Percentiles rank a stretch among this genome's conserved stretches.
Conservation (phyloP, 1,140 invertebrate species). For the Drosophila sulfurigaster region DNA sequence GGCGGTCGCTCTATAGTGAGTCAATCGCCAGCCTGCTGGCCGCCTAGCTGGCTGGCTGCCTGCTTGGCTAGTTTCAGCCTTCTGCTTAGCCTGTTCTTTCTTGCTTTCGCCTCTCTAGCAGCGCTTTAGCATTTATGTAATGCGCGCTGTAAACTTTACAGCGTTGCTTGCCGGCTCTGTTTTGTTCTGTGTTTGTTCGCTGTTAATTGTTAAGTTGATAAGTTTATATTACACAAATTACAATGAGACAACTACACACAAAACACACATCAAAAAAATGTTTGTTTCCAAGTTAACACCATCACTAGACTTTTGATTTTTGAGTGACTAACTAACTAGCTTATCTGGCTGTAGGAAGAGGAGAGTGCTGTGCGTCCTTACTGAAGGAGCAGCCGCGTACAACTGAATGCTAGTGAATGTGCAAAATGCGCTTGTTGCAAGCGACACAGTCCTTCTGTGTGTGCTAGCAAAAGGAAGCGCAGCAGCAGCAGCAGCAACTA, state of each 20-base stretch:
- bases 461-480: slow-evolving; percentile 51
- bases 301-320: slow-evolving; percentile 11
- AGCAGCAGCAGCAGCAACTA: slow-evolving; percentile 49
- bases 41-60: neutral
- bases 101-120: slow-evolving; percentile 25
- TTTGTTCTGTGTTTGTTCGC: neutral
- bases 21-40: slow-evolving; percentile 12
- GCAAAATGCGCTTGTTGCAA: slow-evolving; percentile 80
- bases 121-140: slow-evolving; percentile 63
- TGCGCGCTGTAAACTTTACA: slow-evolving; percentile 68
- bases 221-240: slow-evolving; percentile 30
- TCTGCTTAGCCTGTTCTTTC: slow-evolving; percentile 1
- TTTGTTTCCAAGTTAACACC: slow-evolving; percentile 19
- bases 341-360: slow-evolving; percentile 41
- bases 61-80: neutral
- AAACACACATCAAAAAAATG: neutral
- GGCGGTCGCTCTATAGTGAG: slow-evolving; percentile 19
- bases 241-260: slow-evolving; percentile 9
- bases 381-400: slow-evolving; percentile 79
- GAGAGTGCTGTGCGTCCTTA: slow-evolving; percentile 77
- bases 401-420: slow-evolving; percentile 75
- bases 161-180: slow-evolving; percentile 47
- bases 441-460: slow-evolving; percentile 23
- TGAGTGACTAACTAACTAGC: slow-evolving; percentile 22
- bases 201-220: neutral